These are phyloP conservation scores for rat (Rattus norvegicus) DNA, from an alignment of 2,113 vertebrate genomes.

Conservation along the genomic window GRCr8 NC_086032.1:79440501-79441000, in stretches of 20 bases:
- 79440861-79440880: background rate
- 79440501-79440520: background rate
- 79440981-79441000: background rate
- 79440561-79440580: background rate
- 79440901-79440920: background rate
- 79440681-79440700: background rate
- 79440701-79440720: background rate
- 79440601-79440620: background rate
- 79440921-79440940: too few relatives aligned
- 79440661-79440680: background rate
- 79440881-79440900: background rate
- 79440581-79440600: background rate
- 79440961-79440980: background rate
- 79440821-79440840: too few relatives aligned
- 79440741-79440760: background rate
- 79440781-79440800: background rate
- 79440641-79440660: background rate
- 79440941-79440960: background rate
- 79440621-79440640: background rate
- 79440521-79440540: background rate
- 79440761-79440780: background rate
- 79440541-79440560: too few relatives aligned
- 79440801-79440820: background rate
- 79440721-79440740: background rate
- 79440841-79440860: background rate